Conservation (phyloP, 2,113 vertebrate genomes). For the Bostrychus sinensis region DNA sequence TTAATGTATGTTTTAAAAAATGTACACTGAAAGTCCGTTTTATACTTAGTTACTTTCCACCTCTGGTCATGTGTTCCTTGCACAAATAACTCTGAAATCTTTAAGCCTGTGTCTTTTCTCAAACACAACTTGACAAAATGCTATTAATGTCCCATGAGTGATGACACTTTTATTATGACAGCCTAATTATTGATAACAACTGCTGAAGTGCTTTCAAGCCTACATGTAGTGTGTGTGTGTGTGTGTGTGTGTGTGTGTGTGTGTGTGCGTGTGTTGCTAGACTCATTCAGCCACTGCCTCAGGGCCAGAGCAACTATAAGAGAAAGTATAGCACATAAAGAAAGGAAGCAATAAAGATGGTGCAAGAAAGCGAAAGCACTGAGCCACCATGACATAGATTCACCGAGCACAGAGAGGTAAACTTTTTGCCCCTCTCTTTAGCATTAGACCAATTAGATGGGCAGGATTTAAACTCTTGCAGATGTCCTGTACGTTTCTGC, state of each 20-base stretch:
- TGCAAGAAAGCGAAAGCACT: constrained; percentile 3
- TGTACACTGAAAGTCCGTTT: too few species aligned
- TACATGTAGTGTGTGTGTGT: neutral
- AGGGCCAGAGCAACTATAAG: neutral
- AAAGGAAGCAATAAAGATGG: constrained; percentile 23
- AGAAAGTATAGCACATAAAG: constrained; percentile 12
- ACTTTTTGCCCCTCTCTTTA: constrained; percentile 15
- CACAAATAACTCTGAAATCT: neutral
- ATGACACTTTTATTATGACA: constrained; percentile 17
- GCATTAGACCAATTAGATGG: constrained; percentile 55
- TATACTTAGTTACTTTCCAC: too few species aligned
- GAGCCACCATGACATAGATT: constrained; percentile 17
- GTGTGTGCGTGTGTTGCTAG: constrained; percentile 25
- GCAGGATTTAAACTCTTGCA: constrained; percentile 77
- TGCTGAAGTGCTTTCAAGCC: constrained; percentile 42
- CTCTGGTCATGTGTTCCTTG: neutral
- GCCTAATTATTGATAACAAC: constrained; percentile 44
- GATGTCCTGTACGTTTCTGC: constrained; percentile 69
- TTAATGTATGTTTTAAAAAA: too few species aligned
- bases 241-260: constrained; percentile 21
- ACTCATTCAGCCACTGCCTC: constrained; percentile 13
- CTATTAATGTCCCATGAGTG: constrained; percentile 24
- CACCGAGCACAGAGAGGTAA: constrained; percentile 31
- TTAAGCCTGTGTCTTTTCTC: constrained; percentile 1
- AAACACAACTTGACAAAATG: constrained; percentile 29